Base-by-base conservation (phyloP, 2,888 invertebrate species). In the Cylloceria caligata region DNA sequence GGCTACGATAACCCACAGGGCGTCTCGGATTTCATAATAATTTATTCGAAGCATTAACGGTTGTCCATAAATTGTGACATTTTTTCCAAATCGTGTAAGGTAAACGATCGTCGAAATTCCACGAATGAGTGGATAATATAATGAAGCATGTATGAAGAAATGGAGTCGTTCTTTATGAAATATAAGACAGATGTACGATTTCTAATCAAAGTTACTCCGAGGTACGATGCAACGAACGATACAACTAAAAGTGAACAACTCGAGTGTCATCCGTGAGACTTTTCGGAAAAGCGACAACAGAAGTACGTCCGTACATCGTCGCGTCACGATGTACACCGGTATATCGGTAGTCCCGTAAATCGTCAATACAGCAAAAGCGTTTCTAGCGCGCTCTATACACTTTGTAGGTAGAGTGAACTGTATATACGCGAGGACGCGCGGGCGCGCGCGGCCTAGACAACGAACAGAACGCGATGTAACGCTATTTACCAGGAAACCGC, bases 311-410 rank as follows among this genome's bases (percentile, higher is more conserved):
- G 21, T 9, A 9, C 9, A 11, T 3, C 11, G 13, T 3, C 52
- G 52, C 52, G 52, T 21, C 24, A 24, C 4, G 52, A 86, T 84
- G 83, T 80, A 80, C 86, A 88, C 86, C 88, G 88, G 88, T 89
- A 87, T 86, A 86, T 84, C 80, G 84, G 82, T 81, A 87, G 88
- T 90, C 89, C 90, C 89, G 90, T 89, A 90, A 89, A 86, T 87
- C 81, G 83, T 86, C 83, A 83, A 83, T 82, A 83, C 82, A 83
- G 84, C 60, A 36, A 71, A 72, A 36, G 49, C 52, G 67, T 73
- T 76, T 72, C 57, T 62, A 39, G 62, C 49, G 11, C 55, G 39
- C 30, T 34, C 19, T 60, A 60, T 34, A 60, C 16, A 19, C 30
- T 9, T 6, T n/a, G n/a, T n/a, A n/a, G 2, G 45, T 19, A 52